Evolutionary conservation across 2,888 invertebrate species (phyloP), one percentile per base, ranked within the genome.

Genomic region (Cerceris ruficornis): DNA sequence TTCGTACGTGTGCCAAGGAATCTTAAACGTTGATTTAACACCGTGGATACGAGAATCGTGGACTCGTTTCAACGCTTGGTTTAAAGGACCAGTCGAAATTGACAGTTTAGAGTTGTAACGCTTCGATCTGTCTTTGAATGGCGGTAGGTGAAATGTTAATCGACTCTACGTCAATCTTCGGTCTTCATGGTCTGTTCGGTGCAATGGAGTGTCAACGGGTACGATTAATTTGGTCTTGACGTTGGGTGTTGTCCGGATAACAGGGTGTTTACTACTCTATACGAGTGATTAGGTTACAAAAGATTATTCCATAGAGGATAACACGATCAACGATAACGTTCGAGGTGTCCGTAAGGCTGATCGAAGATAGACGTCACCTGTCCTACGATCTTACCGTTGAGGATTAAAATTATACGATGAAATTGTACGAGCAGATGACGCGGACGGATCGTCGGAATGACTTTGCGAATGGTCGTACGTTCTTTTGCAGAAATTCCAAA

Each of bases 11-110:
- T 66, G 13, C 17, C 70, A 17, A 17, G 62, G 28, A 13, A 46
- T 59, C 59, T 69, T 43, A 11, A 39, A 28, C 59, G 66, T 28
- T 49, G 68, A 81, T 77, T 74, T 77, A 70, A 67, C 75, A 61
- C 62, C 64, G 46, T 54, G 17, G 69, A 72, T 77, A 17, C 46
- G 61, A 57, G 46, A 68, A 58, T 74, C 50, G 58, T 11, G 14
- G 66, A 14, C 41, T 66, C 62, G 49, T 11, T 11, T 8, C 1
- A 8, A 11, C 46, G 6, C 9, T 11, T 46, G 8, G 8, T 46
- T 11, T 46, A 46, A 46, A 11, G 11, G 46, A 11, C 11, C 11
- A 11, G 46, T 8, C 46, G 9, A 46, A 11, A 11, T 11, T 11
- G 46, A 8, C 46, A 28, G 28, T 28, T 28, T 28, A 28, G 28